A percentile compares a stretch with the other conserved stretches of the same genome.
Evolutionary conservation across 2,797 vertebrate species (phyloP).

Genomic region (Tinamus major): DNA sequence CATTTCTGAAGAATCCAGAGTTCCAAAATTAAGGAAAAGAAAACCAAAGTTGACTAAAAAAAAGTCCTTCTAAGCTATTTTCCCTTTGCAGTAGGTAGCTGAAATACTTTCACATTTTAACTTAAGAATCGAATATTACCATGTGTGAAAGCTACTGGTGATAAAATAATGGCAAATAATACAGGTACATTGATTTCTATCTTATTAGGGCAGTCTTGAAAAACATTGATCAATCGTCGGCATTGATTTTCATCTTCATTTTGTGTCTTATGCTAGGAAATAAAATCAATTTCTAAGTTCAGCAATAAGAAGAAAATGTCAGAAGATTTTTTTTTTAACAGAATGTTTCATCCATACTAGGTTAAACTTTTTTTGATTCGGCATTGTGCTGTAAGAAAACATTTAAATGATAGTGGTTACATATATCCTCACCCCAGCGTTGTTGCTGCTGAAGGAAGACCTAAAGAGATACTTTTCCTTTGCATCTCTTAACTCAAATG

Average conservation of each 20-base stretch:
- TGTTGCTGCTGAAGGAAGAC: background rate
- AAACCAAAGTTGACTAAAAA: slow-evolving; percentile 4
- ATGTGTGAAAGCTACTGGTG: slow-evolving; percentile 30
- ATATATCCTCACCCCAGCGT: background rate
- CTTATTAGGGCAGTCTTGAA: slow-evolving; percentile 68
- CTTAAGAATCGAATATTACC: slow-evolving; percentile 45
- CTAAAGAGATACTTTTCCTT: background rate
- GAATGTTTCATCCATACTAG: background rate
- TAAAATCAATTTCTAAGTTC: slow-evolving; percentile 65
- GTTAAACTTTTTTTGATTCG: slow-evolving; percentile 21
- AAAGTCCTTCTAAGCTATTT: background rate
- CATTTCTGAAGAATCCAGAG: background rate
- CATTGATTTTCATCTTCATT: slow-evolving; percentile 63
- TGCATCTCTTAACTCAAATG: background rate
- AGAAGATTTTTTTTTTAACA: slow-evolving; percentile 24
- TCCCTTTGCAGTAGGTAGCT: background rate
- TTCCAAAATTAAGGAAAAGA: slow-evolving; percentile 38
- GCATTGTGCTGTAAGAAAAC: background rate
- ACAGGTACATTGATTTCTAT: slow-evolving; percentile 59
- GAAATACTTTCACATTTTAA: slow-evolving; percentile 46
- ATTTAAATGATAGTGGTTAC: background rate
- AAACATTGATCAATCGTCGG: slow-evolving; percentile 64
- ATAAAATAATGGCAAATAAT: slow-evolving; percentile 52
- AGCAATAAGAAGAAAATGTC: slow-evolving; percentile 64
- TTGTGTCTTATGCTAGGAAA: slow-evolving; percentile 60